Evolutionary conservation across 2,113 vertebrate genomes (phyloP).

Genomic region (Hippocampus zosterae): DNA sequence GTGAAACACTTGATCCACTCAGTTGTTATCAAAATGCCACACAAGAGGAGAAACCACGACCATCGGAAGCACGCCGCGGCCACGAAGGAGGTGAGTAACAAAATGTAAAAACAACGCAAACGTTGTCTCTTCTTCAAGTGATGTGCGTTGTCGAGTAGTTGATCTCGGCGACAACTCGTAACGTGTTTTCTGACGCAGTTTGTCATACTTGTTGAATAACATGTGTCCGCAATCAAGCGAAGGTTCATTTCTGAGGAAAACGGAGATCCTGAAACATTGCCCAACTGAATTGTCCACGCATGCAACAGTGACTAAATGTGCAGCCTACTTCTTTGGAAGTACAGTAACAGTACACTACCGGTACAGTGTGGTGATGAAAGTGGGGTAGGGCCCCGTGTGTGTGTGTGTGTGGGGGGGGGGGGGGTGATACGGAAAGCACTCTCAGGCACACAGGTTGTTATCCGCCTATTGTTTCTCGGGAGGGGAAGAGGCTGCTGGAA

Average conservation of each 20-base stretch:
- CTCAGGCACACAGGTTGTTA: not conserved
- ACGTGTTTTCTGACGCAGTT: not conserved
- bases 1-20: not conserved
- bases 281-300: not conserved
- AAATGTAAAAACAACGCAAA: not conserved
- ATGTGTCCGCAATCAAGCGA: not conserved
- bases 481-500: not conserved
- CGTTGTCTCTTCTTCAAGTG: not conserved
- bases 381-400: too few relatives aligned
- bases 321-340: not conserved
- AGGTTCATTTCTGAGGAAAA: not conserved
- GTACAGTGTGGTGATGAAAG: not conserved
- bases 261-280: not conserved
- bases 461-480: not conserved
- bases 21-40: conserved; percentile 58
- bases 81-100: conserved; percentile 51
- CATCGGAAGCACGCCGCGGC: conserved; percentile 38
- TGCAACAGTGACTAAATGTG: not conserved
- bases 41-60: conserved; percentile 59
- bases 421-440: not conserved
- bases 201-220: not conserved
- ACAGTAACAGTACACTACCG: not conserved
- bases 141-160: not conserved
- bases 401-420: too few relatives aligned
- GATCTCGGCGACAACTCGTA: too few relatives aligned